Percentiles rank a stretch among this genome's conserved stretches.
phyloP scores from a whole-genome alignment of 2,888 invertebrate species.

The Xestobium rufovillosum region DNA sequence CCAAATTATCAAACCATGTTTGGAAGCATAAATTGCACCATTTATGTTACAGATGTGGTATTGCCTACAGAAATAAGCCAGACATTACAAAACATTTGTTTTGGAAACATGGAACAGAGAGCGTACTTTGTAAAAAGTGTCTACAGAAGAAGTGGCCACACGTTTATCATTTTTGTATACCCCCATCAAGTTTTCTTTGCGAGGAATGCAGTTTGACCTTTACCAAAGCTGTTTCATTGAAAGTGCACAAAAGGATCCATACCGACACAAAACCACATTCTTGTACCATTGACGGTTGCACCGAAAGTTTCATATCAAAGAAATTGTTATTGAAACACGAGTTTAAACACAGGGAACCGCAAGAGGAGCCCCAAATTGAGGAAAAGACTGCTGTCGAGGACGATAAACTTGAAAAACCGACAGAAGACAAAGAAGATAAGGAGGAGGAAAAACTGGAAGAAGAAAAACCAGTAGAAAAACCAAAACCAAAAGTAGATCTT shows the following conservation, averaged over 20 bases:
- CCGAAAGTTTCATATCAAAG: slow-evolving; percentile 72
- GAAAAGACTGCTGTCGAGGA: slow-evolving; percentile 11
- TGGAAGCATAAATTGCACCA: slow-evolving; percentile 88
- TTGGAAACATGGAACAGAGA: slow-evolving; percentile 90
- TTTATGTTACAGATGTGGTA: slow-evolving; percentile 79
- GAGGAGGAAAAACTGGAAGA: slow-evolving; percentile 37
- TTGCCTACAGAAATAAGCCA: slow-evolving; percentile 79
- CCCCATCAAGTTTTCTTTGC: slow-evolving; percentile 69
- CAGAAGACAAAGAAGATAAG: slow-evolving; percentile 21
- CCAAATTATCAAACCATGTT: slow-evolving; percentile 75
- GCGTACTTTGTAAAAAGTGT: slow-evolving; percentile 76
- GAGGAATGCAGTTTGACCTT: slow-evolving; percentile 74
- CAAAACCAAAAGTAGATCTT: slow-evolving; percentile 52
- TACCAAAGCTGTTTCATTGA: slow-evolving; percentile 67
- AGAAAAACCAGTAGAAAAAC: slow-evolving; percentile 26
- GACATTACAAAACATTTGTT: slow-evolving; percentile 85
- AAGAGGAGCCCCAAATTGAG: slow-evolving; percentile 27
- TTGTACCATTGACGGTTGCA: slow-evolving; percentile 64
- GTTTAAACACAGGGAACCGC: slow-evolving; percentile 50
- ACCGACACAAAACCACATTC: slow-evolving; percentile 58
- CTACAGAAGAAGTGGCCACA: slow-evolving; percentile 88
- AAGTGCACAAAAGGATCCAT: slow-evolving; percentile 79
- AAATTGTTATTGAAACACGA: slow-evolving; percentile 69
- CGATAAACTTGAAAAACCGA: slow-evolving; percentile 15
- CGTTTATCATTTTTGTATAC: slow-evolving; percentile 84